Conservation (phyloP, 30 jellyfish, hydroid and myxozoan genomes). For the Chrysaora quinquecirrha region DNA sequence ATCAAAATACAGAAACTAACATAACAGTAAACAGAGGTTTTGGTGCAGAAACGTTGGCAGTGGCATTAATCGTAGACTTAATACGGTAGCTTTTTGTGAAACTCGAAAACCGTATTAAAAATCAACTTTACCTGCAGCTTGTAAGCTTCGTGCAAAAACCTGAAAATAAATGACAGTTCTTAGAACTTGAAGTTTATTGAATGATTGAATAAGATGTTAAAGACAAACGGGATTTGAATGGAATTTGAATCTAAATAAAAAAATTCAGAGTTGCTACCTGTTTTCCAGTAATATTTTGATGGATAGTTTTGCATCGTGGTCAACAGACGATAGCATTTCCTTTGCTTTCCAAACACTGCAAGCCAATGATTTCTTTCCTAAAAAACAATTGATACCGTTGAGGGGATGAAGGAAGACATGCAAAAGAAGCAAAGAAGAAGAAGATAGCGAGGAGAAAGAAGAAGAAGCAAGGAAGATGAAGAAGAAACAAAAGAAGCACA, state of each 20-base stretch:
- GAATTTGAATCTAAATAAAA: too few relatives aligned
- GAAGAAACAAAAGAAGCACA: too few relatives aligned
- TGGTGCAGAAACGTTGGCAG: too few relatives aligned
- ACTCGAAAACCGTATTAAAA: background rate
- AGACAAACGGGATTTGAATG: too few relatives aligned
- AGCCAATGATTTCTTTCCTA: slow-evolving; percentile 56
- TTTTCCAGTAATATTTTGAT: slow-evolving; percentile 47
- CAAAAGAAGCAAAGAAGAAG: background rate
- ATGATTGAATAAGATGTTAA: too few relatives aligned
- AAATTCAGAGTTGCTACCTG: too few relatives aligned
- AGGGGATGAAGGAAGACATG: background rate
- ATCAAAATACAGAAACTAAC: too few relatives aligned
- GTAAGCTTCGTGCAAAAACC: slow-evolving; percentile 63
- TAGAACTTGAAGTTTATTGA: too few relatives aligned
- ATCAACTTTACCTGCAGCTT: slow-evolving; percentile 44
- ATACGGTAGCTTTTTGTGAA: too few relatives aligned
- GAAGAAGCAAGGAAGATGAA: background rate
- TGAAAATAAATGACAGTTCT: slow-evolving; percentile 6
- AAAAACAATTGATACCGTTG: too few relatives aligned
- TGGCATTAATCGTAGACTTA: too few relatives aligned
- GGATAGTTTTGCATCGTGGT: slow-evolving; percentile 49
- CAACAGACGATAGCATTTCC: slow-evolving; percentile 55
- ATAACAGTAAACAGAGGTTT: too few relatives aligned
- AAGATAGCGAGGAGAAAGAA: background rate
- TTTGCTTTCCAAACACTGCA: slow-evolving; percentile 61